Conservation (phyloP, 2,113 vertebrate species). For the Podiceps cristatus region DNA sequence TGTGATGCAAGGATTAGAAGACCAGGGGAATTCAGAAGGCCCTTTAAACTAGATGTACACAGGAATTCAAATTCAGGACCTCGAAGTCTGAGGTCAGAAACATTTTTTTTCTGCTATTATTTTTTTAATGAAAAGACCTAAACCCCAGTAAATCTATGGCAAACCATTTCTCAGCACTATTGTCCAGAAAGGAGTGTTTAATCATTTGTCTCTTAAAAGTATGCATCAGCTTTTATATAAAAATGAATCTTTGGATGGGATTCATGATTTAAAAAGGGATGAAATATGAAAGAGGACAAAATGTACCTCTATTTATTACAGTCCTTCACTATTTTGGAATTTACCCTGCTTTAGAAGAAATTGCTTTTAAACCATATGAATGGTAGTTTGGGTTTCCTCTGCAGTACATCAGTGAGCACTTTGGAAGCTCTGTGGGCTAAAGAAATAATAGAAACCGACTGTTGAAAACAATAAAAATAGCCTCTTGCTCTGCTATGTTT, state of each 20-base stretch:
- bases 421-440: neutral
- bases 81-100: neutral
- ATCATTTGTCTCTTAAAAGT: neutral
- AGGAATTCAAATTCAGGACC: neutral
- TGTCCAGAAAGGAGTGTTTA: neutral
- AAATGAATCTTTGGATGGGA: neutral
- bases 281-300: neutral
- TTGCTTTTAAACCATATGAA: neutral
- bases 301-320: neutral
- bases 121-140: neutral
- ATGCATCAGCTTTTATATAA: neutral
- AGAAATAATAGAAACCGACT: neutral
- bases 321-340: neutral
- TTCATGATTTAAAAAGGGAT: neutral
- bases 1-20: neutral
- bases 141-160: neutral
- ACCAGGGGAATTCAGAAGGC: neutral
- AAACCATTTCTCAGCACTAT: neutral
- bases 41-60: neutral
- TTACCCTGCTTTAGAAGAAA: neutral
- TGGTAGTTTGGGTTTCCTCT: neutral
- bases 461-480: neutral
- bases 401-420: neutral
- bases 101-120: neutral
- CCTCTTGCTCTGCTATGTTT: neutral